Base-by-base conservation (phyloP, 2,113 vertebrate genomes). In the Climacteris rufus region DNA sequence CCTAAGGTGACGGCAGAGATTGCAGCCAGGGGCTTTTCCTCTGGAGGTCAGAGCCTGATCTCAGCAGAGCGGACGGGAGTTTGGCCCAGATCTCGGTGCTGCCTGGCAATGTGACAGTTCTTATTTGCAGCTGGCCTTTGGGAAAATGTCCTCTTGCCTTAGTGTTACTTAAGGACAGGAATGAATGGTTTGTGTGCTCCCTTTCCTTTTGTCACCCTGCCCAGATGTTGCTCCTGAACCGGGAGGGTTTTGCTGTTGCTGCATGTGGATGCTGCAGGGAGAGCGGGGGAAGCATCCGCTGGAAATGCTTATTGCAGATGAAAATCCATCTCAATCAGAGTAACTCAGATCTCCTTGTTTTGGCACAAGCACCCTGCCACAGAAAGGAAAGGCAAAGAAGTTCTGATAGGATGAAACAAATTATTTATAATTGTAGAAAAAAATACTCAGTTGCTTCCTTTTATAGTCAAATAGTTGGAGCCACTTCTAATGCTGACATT, bases 341-440 rank as follows among this genome's bases (percentile, higher is more conserved):
- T 16, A 72, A 75, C 69, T 92, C 86, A 79, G 92, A 92, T 97
- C 92, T 90, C 66, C 87, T 92, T 82, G 83, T 94, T 96, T 94
- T 96, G 96, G 96, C 95, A 93, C 86, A 95, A 76, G 86, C 56
- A 17, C 69, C 56, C 95, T 93, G 94, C 96, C 85, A 75, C 56
- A 45, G 64, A 86, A 77, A 86, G 56, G 79, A 47, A 93, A 96
- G 65, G 79, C 64, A 75, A 78, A 94, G 90, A 95, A 82, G 83
- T 92, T 96, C 89, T 97, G 88, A 95, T 93, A 87, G 80, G 79
- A 75, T 92, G 86, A 57, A 93, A 95, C 92, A 89, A 96, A 97
- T 97, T 89, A 97, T 93, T 83, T 92, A 93, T 95, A 94, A 64
- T 81, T 87, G 79, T 57, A 37, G 69, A 23, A 80, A 65, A 72